phyloP scores from a whole-genome alignment of 2,113 vertebrate genomes.

The Cacatua alba region DNA sequence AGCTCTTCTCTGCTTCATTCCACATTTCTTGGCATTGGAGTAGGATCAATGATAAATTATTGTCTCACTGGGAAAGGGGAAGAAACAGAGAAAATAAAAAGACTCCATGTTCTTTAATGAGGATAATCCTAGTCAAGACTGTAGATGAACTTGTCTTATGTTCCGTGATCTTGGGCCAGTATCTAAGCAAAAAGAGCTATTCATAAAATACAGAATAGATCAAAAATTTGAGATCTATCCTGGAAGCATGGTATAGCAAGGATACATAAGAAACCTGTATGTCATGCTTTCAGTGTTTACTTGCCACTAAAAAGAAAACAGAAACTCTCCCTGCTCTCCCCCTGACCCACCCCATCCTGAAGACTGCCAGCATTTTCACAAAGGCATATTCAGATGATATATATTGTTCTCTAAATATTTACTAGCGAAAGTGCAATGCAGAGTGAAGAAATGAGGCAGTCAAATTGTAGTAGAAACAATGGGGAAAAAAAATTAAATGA shows the following conservation, averaged over 20 bases:
- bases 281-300: background rate
- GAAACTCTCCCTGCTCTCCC: rapidly evolving
- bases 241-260: background rate
- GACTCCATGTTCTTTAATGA: background rate
- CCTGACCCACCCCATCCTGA: background rate
- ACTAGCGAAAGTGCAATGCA: background rate
- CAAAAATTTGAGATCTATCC: background rate
- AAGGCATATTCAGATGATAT: background rate
- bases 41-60: background rate
- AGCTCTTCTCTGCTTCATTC: background rate
- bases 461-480: background rate
- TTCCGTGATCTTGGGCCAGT: background rate
- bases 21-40: background rate
- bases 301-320: background rate
- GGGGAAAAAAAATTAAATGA: background rate
- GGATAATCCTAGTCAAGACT: background rate
- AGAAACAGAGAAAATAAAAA: background rate
- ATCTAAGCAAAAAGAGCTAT: background rate
- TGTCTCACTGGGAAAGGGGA: background rate
- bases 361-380: background rate
- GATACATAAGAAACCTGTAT: background rate
- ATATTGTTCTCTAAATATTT: background rate
- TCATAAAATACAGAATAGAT: background rate
- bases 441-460: background rate
- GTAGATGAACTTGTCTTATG: background rate